Conservation (phyloP, 1,140 invertebrate genomes). For the Aphelenchoides fujianensis region DNA sequence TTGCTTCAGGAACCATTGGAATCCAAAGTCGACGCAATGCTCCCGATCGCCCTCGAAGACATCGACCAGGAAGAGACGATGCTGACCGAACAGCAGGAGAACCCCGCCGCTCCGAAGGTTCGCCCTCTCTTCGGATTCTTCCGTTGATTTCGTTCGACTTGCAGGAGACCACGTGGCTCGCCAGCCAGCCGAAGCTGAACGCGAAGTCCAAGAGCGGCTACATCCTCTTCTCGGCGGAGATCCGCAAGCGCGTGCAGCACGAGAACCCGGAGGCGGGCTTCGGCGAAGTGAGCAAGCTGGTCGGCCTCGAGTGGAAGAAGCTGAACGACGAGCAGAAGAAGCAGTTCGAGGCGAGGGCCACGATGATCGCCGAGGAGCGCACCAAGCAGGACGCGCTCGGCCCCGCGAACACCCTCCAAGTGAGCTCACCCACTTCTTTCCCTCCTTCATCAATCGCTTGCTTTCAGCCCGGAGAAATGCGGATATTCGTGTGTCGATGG, state of each 20-base stretch:
- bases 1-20: conserved; percentile 65
- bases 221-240: conserved; percentile 94
- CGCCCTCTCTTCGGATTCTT: conserved; percentile 4
- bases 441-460: neutral
- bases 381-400: conserved; percentile 48
- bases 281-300: conserved; percentile 93
- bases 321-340: conserved; percentile 81
- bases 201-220: conserved; percentile 79
- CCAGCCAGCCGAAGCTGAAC: conserved; percentile 64
- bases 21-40: conserved; percentile 63
- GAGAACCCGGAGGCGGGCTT: conserved; percentile 90
- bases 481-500: conserved; percentile 83
- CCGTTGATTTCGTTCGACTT: neutral
- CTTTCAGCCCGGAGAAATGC: conserved; percentile 62
- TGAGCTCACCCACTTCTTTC: conserved; percentile 5
- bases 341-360: conserved; percentile 84
- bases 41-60: conserved; percentile 72
- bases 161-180: conserved; percentile 38
- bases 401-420: conserved; percentile 40
- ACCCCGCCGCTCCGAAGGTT: conserved; percentile 23
- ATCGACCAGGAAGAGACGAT: conserved; percentile 62
- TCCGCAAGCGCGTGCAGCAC: conserved; percentile 78
- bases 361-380: conserved; percentile 71
- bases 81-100: conserved; percentile 67
- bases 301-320: conserved; percentile 93